Evolutionary conservation across 2,888 invertebrate genomes (phyloP), one percentile per base, ranked within the genome.

Genomic region (Stenchaetothrips biformis): DNA sequence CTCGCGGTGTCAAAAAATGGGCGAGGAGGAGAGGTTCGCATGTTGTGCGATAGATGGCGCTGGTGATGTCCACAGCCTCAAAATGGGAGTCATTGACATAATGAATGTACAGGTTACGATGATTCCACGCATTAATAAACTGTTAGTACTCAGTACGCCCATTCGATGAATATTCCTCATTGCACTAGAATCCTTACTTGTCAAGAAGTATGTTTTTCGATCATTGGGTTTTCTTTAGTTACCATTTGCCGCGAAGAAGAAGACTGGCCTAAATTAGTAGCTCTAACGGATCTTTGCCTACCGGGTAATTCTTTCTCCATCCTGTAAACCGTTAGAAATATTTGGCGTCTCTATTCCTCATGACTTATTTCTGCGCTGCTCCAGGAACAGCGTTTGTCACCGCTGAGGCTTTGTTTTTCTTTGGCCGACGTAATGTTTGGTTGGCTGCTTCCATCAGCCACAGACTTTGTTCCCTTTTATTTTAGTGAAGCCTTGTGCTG

Each of bases 71-170:
- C 82, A 74, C 67, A 74, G 67, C 67, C 67, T 74, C 67, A 82
- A 83, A 83, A 83, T 83, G 83, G 83, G 83, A 83, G 83, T 83
- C 83, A 83, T 83, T 83, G 83, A 83, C 83, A 74, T 74, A 83
- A 83, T 83, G 83, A 83, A 83, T 82, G 83, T 83, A 81, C 82
- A 82, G 83, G 81, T 82, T 83, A 82, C 82, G 25, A 74, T 74
- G 67, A 74, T 25, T 74, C 25, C 67, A 25, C 67, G 67, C 25
- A 74, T n/a, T 74, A 74, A 74, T 74, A 74, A 74, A 74, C 8
- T 21, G 21, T 21, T 25, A 59, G 59, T 6, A 6, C 13, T 16
- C 18, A 16, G 16, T 6, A 59, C 16, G 59, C 16, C 0, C 18
- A 13, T 59, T 59, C 59, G 59, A 13, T 16, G 0, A 18, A 1